Base-by-base conservation (phyloP, 2,113 vertebrate genomes). In the Seriola quinqueradiata region DNA sequence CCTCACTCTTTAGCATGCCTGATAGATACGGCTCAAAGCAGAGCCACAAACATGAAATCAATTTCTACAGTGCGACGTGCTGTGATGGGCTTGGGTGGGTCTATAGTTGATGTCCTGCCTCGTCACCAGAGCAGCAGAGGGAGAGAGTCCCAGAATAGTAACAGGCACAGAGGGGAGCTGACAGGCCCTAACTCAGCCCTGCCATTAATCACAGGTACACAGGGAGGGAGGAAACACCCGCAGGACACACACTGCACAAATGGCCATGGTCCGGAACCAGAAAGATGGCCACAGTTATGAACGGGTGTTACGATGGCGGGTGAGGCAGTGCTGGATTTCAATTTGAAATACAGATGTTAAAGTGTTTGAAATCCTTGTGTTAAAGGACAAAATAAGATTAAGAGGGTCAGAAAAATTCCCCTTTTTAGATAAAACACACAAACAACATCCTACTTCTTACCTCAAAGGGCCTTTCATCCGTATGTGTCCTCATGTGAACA, bases 401-500 rank as follows among this genome's bases (percentile, higher is more conserved):
- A 63, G 42, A 66, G 63, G 40, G 17, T 12, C 2, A 77, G n/a
- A 77, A 54, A 54, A 74, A 65, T 42, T 34, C 28, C 14, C 75
- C 67, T 70, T 64, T 64, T 17, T 8, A 38, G 6, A 77, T 58
- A 23, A 52, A 23, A 1, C 48, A 28, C 70, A 71, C 40, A 48
- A 58, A 70, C 16, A 4, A 46, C 5, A 12, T 21, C 4, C 1
- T 5, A 4, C 5, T 25, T 1, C 86, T 86, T 86, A 96, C 95
- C 95, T 95, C 94, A 40, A 97, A 98, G 0, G 97, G 97, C 76
- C 97, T 94, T 90, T 98, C 97, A 0, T 97, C 95, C 0, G 97
- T 97, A 75, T 98, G 97, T 50, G 96, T 97, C 79, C 97, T 95
- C 91, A 96, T 96, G 90, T 98, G 97, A 23, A 98, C 97, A 34